phyloP scores from a whole-genome alignment of 1,140 invertebrate species.

The Mamestra configurata region DNA sequence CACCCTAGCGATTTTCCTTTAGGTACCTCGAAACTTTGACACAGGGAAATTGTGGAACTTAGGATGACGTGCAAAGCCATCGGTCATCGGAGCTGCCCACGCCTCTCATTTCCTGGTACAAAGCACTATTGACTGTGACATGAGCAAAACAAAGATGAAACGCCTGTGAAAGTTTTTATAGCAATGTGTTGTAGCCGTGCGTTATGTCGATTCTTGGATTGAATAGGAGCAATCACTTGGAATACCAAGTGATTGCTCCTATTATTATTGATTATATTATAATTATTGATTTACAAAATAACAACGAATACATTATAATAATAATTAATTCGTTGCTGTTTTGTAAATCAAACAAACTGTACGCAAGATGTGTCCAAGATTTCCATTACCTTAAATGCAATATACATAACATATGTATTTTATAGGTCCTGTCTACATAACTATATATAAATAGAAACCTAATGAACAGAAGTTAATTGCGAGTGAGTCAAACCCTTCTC shows the following conservation, averaged over 20 bases:
- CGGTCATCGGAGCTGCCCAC: slow-evolving; percentile 16
- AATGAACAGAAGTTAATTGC: not conserved
- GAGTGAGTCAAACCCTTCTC: not conserved
- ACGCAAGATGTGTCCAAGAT: no score
- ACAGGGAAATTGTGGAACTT: slow-evolving; percentile 34
- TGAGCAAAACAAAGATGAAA: not conserved
- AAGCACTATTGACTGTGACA: not conserved
- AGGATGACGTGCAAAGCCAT: slow-evolving; percentile 28
- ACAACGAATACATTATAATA: no score
- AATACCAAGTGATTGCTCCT: no score
- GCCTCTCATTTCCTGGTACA: slow-evolving; percentile 12
- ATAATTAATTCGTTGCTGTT: no score
- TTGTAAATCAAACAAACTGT: no score
- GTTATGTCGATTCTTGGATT: not conserved
- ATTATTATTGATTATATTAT: no score
- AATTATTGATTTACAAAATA: no score
- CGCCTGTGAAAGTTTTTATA: slow-evolving; percentile 39
- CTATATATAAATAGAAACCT: no score
- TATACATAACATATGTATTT: no score
- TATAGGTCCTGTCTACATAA: no score
- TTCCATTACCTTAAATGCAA: no score
- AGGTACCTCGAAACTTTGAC: slow-evolving; percentile 34
- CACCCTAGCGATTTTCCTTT: not conserved
- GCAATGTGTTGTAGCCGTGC: slow-evolving; percentile 2
- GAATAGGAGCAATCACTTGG: not conserved